These are phyloP conservation scores for Equus przewalskii DNA, from an alignment of 2,113 vertebrate genomes.

Conservation along the genomic window DNA sequence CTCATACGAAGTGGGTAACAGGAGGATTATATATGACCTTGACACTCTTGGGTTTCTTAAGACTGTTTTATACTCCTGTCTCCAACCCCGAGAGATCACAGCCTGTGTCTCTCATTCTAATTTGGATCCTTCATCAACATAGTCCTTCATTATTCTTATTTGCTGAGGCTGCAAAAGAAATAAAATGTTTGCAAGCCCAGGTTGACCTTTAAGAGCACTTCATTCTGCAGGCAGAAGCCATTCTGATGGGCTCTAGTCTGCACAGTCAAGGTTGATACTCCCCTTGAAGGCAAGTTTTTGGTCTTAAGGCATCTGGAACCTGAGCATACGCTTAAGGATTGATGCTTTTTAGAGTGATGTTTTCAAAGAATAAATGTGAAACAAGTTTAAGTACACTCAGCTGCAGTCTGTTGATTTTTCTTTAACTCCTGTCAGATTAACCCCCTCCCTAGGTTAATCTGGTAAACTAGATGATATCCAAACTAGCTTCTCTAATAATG, in stretches of 20 bases:
- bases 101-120: neutral
- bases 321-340: neutral
- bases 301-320: neutral
- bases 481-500: neutral
- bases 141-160: neutral
- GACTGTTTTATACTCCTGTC: neutral
- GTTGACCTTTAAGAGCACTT: neutral
- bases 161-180: neutral
- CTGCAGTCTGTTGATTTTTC: neutral
- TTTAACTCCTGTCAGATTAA: neutral
- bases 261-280: neutral
- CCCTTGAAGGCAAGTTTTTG: neutral
- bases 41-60: neutral
- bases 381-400: neutral
- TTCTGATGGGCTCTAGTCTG: neutral
- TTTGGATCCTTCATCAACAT: neutral
- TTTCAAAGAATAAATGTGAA: neutral
- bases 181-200: neutral
- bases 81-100: no score
- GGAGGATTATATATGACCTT: neutral
- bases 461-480: neutral
- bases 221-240: rapidly evolving
- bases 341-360: neutral
- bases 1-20: neutral
- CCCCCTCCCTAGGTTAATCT: neutral